phyloP scores from a whole-genome alignment of 1,140 invertebrate species.

The Oryzaephilus surinamensis region DNA sequence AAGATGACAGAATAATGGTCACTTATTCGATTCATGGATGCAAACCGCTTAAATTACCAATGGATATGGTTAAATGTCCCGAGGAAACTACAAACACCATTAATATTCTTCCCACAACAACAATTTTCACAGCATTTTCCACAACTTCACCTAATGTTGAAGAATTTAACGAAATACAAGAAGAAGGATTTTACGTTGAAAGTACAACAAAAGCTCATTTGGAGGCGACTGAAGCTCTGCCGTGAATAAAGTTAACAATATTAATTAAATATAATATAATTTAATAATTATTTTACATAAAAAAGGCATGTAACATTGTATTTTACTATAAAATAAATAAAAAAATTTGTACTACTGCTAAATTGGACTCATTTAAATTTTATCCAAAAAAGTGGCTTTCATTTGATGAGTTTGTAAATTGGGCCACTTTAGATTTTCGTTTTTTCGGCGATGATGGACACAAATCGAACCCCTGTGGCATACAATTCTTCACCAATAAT shows the following conservation, averaged over 20 bases:
- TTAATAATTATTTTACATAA: too few relatives aligned
- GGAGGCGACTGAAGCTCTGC: too few relatives aligned
- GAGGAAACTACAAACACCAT: constrained; percentile 5
- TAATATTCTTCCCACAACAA: too few relatives aligned
- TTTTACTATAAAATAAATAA: constrained; percentile 1
- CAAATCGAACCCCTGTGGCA: constrained; percentile 25
- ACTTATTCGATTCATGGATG: constrained; percentile 31
- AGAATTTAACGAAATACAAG: too few relatives aligned
- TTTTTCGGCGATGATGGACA: constrained; percentile 20
- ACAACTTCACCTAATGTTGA: too few relatives aligned
- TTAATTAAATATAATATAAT: neutral
- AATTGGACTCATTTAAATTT: too few relatives aligned
- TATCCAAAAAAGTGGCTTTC: constrained; percentile 6
- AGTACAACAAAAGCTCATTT: too few relatives aligned
- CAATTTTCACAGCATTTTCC: too few relatives aligned
- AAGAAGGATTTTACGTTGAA: too few relatives aligned
- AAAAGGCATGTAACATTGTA: neutral
- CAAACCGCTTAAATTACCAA: constrained; percentile 19
- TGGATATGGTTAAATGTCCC: constrained; percentile 20
- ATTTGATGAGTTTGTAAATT: constrained; percentile 3
- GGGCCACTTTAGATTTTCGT: constrained; percentile 26
- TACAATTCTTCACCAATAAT: constrained; percentile 31
- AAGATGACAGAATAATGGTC: constrained; percentile 26
- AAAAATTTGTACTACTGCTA: neutral
- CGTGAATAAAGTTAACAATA: too few relatives aligned